Percentiles rank a stretch among this genome's conserved stretches.
Evolutionary conservation across 2,888 invertebrate species (phyloP).

Genomic region (Hypomecis punctinalis): DNA sequence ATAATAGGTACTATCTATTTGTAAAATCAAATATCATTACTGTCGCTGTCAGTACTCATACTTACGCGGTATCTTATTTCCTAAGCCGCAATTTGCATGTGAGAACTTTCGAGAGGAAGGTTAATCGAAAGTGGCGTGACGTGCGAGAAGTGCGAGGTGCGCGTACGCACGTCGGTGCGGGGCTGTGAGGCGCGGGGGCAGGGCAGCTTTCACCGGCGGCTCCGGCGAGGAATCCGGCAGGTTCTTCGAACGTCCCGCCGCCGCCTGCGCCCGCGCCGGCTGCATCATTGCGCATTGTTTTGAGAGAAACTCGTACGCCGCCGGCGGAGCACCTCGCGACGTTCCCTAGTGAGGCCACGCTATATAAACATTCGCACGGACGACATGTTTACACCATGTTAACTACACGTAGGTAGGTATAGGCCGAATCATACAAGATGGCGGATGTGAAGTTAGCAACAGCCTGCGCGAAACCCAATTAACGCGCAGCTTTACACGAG

Average conservation of each 20-base stretch:
- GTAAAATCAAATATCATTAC: background rate
- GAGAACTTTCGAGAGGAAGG: slow-evolving; percentile 1
- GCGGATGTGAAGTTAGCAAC: no score
- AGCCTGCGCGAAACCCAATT: no score
- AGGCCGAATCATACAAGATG: no score
- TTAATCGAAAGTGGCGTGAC: slow-evolving; percentile 30
- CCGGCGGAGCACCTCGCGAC: no score
- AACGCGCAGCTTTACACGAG: no score
- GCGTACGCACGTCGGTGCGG: slow-evolving; percentile 4
- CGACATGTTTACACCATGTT: background rate
- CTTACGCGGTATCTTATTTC: background rate
- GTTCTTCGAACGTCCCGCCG: slow-evolving; percentile 1
- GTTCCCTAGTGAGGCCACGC: background rate
- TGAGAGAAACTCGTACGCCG: slow-evolving; percentile 4
- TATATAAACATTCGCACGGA: slow-evolving; percentile 6
- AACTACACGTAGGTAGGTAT: slow-evolving; percentile 1
- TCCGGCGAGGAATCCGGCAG: slow-evolving; percentile 11
- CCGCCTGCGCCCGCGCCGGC: background rate
- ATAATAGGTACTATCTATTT: no score
- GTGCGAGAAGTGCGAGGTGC: slow-evolving; percentile 3
- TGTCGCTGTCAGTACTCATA: background rate
- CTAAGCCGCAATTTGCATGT: background rate
- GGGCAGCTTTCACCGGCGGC: slow-evolving; percentile 19
- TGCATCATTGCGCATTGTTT: background rate
- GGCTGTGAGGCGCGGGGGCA: slow-evolving; percentile 13